These are phyloP conservation scores for Cichladusa arquata DNA, from an alignment of 2,113 vertebrate genomes.

Conservation along the genomic window DNA sequence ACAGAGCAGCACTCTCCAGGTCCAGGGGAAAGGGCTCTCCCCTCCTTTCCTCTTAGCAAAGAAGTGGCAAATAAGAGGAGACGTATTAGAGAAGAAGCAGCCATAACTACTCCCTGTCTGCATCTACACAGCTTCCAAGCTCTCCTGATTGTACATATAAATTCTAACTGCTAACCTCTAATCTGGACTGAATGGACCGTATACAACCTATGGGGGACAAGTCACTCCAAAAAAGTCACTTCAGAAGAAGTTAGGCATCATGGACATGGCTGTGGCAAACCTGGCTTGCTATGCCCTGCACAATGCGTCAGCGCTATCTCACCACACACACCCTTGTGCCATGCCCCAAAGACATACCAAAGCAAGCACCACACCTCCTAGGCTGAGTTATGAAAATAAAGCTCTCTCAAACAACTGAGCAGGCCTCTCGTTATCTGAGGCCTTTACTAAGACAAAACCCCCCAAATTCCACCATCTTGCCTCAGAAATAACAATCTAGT, in stretches of 20 bases:
- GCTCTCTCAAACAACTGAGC: neutral
- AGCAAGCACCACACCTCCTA: slow-evolving; percentile 49
- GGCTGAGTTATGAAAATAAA: neutral
- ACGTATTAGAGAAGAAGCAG: neutral
- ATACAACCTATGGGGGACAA: neutral
- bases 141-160: neutral
- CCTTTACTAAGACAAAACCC: neutral
- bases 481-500: neutral
- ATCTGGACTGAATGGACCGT: neutral
- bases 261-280: neutral
- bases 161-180: neutral
- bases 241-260: neutral
- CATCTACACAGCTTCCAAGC: neutral
- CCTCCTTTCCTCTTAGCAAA: neutral
- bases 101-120: neutral
- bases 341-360: slow-evolving; percentile 56
- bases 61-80: neutral
- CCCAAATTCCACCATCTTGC: neutral
- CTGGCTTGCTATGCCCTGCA: neutral
- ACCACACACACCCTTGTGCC: slow-evolving; percentile 45
- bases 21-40: neutral
- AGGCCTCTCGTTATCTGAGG: neutral
- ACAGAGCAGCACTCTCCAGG: neutral
- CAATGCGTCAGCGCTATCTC: neutral
- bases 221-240: neutral